Evolutionary conservation across 2,888 invertebrate genomes (phyloP).

Genomic region (Heliothis peltigera): DNA sequence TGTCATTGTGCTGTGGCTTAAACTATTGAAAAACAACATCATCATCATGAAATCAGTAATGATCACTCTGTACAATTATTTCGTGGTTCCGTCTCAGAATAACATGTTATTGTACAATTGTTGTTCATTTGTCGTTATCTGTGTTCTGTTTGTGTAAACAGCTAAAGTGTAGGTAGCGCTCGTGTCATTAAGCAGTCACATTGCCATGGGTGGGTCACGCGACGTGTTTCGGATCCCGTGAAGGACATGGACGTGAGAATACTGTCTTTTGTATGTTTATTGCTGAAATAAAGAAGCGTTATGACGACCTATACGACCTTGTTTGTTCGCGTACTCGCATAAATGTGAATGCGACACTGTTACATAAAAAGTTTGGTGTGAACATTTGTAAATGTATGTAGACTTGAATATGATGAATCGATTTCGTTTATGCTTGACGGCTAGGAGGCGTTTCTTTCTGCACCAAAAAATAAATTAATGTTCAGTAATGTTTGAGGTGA

Average conservation of each 20-base stretch:
- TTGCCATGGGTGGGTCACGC: conserved; percentile 63
- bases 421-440: conserved; percentile 16
- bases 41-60: conserved; percentile 33
- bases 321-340: conserved; percentile 42
- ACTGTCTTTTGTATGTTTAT: conserved; percentile 55
- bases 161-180: conserved; percentile 44
- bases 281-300: conserved; percentile 38
- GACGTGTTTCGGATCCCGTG: conserved; percentile 55
- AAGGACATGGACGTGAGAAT: conserved; percentile 53
- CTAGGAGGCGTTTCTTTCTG: conserved; percentile 11
- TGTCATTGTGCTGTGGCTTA: conserved; percentile 10
- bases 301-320: conserved; percentile 39
- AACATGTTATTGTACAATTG: conserved; percentile 62
- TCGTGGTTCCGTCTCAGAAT: conserved; percentile 49
- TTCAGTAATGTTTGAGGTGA: conserved; percentile 14
- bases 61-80: conserved; percentile 46
- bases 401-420: conserved; percentile 32
- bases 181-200: conserved; percentile 62
- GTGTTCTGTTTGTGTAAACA: conserved; percentile 51
- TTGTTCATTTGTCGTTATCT: conserved; percentile 58
- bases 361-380: conserved; percentile 14
- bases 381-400: conserved; percentile 38
- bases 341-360: conserved; percentile 18
- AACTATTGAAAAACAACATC: conserved; percentile 36
- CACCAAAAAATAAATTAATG: conserved; percentile 30